Evolutionary conservation across 2,113 vertebrate genomes (phyloP), one percentile per base, ranked within the genome.

Genomic region (Pipa parva): DNA sequence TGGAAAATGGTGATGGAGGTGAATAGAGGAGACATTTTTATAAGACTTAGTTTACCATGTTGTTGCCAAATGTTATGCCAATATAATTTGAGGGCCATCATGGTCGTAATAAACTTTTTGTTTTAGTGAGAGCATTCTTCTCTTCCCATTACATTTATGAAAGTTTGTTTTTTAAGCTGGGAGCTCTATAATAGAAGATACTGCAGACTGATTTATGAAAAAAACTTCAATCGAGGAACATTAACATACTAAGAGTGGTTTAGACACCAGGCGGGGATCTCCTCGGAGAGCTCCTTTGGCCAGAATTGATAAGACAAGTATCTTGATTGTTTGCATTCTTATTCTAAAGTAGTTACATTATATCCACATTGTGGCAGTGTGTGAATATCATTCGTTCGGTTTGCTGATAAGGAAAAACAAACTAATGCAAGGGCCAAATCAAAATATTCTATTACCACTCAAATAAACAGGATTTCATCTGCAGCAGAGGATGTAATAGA

Each of bases 251-350:
- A 59, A 27, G 24, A 62, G 3, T 74, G 59, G 72, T 80, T 79
- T 73, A 74, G 79, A 21, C 67, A 33, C 7, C 63, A 18, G 52
- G 57, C 63, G 58, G 29, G 63, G 61, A 37, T 48, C 52, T 50
- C 70, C 67, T 56, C 29, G 59, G 51, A 78, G 72, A 74, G 68
- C 63, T 63, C 26, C 36, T 70, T 61, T 61, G 61, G 56, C 52
- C 70, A 61, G 78, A 76, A 73, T 67, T 71, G 63, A 74, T 73
- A 73, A 76, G 74, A 76, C 28, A 28, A 64, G 77, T 68, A 66
- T 57, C 76, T 72, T 64, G 58, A 67, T 63, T 59, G 68, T 72
- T 49, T 29, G 60, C 72, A 65, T 75, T 64, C 57, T 74, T 25
- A 48, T 72, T 58, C 61, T 52, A 28, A 56, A 50, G 63, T 59